Evolutionary conservation across 2,113 vertebrate genomes (phyloP).

Genomic region (Channa argus): DNA sequence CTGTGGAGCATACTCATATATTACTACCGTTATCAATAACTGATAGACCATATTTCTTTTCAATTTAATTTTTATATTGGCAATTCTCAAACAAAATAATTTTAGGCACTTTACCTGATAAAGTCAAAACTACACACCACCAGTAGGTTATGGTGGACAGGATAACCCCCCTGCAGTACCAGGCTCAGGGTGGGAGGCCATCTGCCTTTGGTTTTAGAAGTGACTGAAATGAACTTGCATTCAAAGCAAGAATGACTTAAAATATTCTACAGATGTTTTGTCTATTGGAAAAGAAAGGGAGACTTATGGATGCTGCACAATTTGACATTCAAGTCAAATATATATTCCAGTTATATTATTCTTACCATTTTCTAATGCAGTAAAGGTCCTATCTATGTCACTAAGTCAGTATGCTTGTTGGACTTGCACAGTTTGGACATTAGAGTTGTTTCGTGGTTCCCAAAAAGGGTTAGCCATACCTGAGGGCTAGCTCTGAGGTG

Average conservation of each 20-base stretch:
- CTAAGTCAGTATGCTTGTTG: background rate
- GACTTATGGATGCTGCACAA: background rate
- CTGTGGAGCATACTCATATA: background rate
- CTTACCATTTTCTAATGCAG: background rate
- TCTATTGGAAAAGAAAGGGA: background rate
- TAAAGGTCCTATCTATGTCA: slow-evolving; percentile 1
- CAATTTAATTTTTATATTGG: no score
- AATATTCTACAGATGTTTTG: background rate
- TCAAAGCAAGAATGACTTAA: no score
- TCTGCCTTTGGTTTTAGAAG: no score
- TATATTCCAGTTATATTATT: background rate
- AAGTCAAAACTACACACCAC: no score
- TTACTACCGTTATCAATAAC: no score
- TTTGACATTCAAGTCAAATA: background rate
- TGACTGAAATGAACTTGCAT: no score
- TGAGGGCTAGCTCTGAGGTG: slow-evolving; percentile 58
- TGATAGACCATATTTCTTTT: no score
- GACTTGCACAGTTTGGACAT: background rate
- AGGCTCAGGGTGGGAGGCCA: no score
- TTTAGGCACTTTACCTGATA: no score
- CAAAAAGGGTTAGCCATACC: slow-evolving; percentile 55
- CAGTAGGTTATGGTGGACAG: no score
- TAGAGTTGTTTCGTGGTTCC: slow-evolving; percentile 27
- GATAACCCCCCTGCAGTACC: no score
- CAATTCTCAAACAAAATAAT: no score